Conservation (phyloP, 2,113 vertebrate genomes). For the Lonchura striata region DNA sequence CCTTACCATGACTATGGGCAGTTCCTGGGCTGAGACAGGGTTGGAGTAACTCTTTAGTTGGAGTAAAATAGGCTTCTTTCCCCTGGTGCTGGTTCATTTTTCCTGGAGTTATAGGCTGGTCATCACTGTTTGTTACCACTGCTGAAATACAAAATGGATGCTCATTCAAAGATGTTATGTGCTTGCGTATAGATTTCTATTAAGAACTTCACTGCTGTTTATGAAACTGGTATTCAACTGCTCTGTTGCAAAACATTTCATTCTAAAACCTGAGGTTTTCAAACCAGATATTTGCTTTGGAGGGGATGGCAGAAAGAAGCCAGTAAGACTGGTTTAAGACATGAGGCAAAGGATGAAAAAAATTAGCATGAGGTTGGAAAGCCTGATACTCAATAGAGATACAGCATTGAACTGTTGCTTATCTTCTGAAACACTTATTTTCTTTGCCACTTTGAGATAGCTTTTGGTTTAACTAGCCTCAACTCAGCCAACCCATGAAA, state of each 20-base stretch:
- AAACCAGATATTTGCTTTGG: neutral
- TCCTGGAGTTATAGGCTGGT: conserved; percentile 83
- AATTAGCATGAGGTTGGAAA: neutral
- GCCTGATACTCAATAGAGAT: neutral
- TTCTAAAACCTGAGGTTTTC: neutral
- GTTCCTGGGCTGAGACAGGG: conserved; percentile 83
- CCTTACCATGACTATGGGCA: conserved; percentile 87
- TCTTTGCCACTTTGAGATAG: neutral
- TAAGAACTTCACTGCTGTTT: neutral
- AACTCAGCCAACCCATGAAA: neutral
- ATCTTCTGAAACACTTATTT: neutral
- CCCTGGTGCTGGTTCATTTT: conserved; percentile 94
- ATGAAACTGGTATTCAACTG: neutral
- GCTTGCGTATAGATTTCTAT: neutral
- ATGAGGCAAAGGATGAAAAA: neutral
- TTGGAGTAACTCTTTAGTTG: conserved; percentile 84
- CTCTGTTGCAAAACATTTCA: neutral
- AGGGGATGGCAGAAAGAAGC: neutral
- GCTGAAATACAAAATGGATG: conserved; percentile 71
- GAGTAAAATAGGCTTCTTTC: conserved; percentile 86
- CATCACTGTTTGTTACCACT: conserved; percentile 82
- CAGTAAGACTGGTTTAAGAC: neutral
- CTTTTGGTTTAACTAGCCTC: neutral
- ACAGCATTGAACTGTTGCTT: neutral
- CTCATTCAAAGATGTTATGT: neutral